Base-by-base conservation (phyloP, 2,888 invertebrate genomes). In the Ornithoptera priamus region DNA sequence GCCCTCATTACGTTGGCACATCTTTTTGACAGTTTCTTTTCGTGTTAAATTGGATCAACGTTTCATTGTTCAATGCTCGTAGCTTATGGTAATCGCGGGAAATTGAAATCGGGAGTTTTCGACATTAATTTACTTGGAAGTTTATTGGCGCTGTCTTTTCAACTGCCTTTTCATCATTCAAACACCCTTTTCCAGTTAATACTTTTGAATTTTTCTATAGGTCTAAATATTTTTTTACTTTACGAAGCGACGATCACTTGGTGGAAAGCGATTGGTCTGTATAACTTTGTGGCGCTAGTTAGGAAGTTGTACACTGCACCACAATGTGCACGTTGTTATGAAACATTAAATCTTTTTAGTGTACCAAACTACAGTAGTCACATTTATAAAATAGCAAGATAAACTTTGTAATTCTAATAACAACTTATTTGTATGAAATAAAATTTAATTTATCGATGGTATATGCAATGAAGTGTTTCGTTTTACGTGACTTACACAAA, bases 11-110 rank as follows among this genome's bases (percentile, higher is more conserved):
- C 85, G 83, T 83, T 79, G 73, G 80, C 80, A 78, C 79, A 79
- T 87, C 86, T 87, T 87, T 87, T 86, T 87, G 88, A 86, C 85
- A 85, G 83, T 85, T 87, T 87, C 87, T 84, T 84, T 84, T 81
- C 77, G 80, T 80, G 81, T 80, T 83, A 85, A 89, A 89, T 89
- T 88, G 87, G 84, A 89, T 89, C 88, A 88, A 84, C 83, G 82
- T 81, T 82, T 83, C 84, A 86, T 83, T 85, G 84, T 87, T 85
- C 80, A 80, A 75, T 67, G 77, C 75, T 76, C 76, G 78, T 77
- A 77, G 80, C 82, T 83, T 85, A 86, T 86, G 85, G 84, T 87
- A 86, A 87, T 87, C 80, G 78, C 62, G 2, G 76, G 72, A 75
- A 79, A 76, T 75, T 69, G 75, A 75, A 75, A 71, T 74, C 72